These are phyloP conservation scores for Catagonus wagneri DNA, from an alignment of 2,113 vertebrate species.

Conservation along the genomic window DNA sequence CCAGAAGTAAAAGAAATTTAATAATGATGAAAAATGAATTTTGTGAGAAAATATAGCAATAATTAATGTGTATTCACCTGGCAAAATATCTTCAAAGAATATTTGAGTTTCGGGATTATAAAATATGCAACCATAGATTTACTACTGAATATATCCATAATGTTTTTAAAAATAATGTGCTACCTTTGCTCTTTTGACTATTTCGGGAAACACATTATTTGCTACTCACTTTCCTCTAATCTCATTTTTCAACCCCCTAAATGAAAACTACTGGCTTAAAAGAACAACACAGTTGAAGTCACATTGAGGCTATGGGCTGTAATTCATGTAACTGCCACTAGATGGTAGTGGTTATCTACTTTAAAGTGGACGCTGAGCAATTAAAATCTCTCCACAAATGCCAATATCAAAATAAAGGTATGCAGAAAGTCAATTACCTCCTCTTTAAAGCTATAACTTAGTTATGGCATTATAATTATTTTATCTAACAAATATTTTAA, in stretches of 20 bases:
- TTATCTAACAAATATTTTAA: not conserved
- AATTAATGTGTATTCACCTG: not conserved
- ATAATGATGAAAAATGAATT: not conserved
- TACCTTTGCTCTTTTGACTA: not conserved
- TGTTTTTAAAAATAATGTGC: not conserved
- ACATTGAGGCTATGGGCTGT: not conserved
- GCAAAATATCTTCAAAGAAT: not conserved
- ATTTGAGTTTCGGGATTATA: not conserved
- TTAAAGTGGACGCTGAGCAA: not conserved
- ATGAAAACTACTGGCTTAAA: not conserved
- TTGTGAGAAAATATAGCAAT: not conserved
- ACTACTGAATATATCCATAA: not conserved
- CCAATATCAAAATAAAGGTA: not conserved
- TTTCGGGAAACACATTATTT: not conserved
- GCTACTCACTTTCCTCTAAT: not conserved
- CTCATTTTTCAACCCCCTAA: not conserved
- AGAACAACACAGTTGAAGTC: not conserved
- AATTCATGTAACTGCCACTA: slow-evolving; percentile 58
- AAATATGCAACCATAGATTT: not conserved
- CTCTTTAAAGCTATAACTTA: not conserved
- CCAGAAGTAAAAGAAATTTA: not conserved
- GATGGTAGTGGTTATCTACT: slow-evolving; percentile 71
- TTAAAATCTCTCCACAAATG: not conserved
- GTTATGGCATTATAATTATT: not conserved
- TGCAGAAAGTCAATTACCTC: not conserved